Base-by-base conservation (phyloP, 2,888 invertebrate species). In the Sphaeridia pumilis region DNA sequence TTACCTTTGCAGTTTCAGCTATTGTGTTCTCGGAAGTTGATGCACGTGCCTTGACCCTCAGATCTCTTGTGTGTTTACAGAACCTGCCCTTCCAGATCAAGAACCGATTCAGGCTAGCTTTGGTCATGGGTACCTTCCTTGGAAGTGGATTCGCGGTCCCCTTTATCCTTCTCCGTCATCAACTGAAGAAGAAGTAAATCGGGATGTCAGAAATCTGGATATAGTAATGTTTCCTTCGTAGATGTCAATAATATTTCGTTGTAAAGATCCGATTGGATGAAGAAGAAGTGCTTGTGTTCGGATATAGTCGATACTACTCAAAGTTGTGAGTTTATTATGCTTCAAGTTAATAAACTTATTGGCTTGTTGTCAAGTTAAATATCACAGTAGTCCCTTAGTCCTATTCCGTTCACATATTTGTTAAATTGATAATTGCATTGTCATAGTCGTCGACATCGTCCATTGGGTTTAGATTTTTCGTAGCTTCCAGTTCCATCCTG, bases 121-220 rank as follows among this genome's bases (percentile, higher is more conserved):
- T 76, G 0, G 67, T 75, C 57, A 86, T 87, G 73, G 78, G 81
- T 56, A 63, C 80, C n/a, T 89, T 79, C 74, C 79, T 83, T 61
- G 85, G 85, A 49, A 82, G 84, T 38, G 88, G 84, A 27, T 76
- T 88, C 52, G 78, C 79, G 14, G 74, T 81, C 7, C 89, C 89
- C 0, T 89, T 83, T 77, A 71, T 87, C 52, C 75, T 86, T 63
- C 75, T 83, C 55, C 80, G 88, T 66, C 84, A 87, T 72, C 88
- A 88, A 70, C 75, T 88, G 60, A 73, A 82, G 58, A 87, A 87
- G 67, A 70, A 72, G 38, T 38, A 38, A 38, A 38, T 14, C 31
- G 31, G 31, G 31, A 31, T 14, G 14, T 31, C 31, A 7, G 31
- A 7, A 10, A 31, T 14, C 7, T 10, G 10, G 14, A 31, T 14